These are phyloP conservation scores for Galerucella pusilla DNA, from an alignment of 2,888 invertebrate genomes.

Conservation along the genomic window DNA sequence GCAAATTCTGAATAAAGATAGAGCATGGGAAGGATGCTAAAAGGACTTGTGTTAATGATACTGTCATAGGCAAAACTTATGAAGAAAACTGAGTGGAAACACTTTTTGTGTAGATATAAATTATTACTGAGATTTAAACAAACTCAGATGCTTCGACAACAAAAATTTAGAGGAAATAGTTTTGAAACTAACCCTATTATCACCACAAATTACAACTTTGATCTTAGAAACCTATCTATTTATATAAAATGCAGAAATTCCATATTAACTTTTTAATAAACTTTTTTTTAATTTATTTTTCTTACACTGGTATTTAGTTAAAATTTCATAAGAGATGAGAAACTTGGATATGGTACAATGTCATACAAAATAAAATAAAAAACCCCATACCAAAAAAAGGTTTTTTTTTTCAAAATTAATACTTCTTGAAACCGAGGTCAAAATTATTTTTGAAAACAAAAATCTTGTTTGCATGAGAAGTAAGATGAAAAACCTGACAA, in stretches of 20 bases:
- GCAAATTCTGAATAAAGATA: too few relatives aligned
- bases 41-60: neutral
- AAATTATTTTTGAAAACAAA: too few relatives aligned
- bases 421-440: too few relatives aligned
- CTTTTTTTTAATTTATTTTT: neutral
- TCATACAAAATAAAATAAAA: constrained; percentile 10
- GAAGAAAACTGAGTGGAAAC: too few relatives aligned
- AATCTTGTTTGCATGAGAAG: too few relatives aligned
- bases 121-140: neutral
- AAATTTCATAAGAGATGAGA: neutral
- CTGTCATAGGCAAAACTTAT: too few relatives aligned
- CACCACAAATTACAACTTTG: constrained; percentile 16
- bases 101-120: neutral
- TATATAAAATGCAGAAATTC: constrained; percentile 11
- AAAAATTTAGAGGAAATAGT: neutral
- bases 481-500: too few relatives aligned
- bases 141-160: neutral
- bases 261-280: neutral
- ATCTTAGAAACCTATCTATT: constrained; percentile 14
- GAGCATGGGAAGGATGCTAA: too few relatives aligned
- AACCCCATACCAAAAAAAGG: neutral
- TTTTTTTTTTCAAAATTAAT: too few relatives aligned
- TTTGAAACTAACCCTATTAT: constrained; percentile 18
- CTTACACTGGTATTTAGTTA: neutral
- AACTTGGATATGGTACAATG: constrained; percentile 6